phyloP scores from a whole-genome alignment of 2,113 vertebrate species.

The Chinchilla lanigera region DNA sequence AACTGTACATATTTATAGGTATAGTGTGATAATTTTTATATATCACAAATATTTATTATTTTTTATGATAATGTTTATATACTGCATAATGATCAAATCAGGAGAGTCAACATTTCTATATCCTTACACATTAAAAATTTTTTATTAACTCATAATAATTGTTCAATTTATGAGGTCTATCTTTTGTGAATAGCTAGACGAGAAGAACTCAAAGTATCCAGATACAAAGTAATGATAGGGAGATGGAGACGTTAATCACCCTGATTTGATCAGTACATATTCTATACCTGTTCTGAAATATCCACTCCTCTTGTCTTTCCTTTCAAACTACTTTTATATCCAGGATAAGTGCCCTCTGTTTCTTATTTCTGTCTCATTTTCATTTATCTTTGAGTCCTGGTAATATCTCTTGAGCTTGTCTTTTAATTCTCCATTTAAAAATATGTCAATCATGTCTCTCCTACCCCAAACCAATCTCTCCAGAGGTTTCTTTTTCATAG shows the following conservation, averaged over 20 bases:
- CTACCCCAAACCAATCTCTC: background rate
- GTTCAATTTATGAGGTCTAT: background rate
- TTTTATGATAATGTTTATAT: background rate
- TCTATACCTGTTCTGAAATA: background rate
- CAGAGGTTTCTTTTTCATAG: background rate
- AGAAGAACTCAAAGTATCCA: background rate
- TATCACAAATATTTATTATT: no score
- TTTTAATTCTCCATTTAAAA: conserved; percentile 35
- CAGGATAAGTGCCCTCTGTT: background rate
- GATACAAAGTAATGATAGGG: background rate
- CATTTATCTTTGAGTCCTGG: background rate
- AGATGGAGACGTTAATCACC: background rate
- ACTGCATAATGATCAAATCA: background rate
- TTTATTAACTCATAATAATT: background rate
- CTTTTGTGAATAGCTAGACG: background rate
- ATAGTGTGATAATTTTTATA: background rate
- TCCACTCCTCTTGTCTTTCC: background rate
- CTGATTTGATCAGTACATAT: background rate
- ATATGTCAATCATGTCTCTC: background rate
- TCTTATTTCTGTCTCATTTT: background rate
- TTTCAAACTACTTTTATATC: background rate
- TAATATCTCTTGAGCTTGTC: background rate
- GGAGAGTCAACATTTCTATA: background rate
- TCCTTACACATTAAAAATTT: background rate
- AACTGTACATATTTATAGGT: background rate